phyloP scores from a whole-genome alignment of 2,797 vertebrate genomes.

The Erpetoichthys calabaricus region DNA sequence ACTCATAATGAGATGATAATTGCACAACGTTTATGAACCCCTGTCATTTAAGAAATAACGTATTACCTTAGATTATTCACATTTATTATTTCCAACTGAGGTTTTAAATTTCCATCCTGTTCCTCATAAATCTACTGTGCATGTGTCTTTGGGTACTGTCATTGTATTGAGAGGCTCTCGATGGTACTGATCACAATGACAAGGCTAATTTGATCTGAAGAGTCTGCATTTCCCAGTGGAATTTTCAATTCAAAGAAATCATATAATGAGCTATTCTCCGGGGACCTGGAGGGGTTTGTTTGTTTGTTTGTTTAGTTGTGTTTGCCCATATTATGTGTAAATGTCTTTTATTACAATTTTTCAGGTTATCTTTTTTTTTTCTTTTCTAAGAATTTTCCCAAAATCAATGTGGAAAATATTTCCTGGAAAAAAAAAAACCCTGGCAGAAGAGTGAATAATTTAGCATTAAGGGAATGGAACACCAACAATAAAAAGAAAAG shows the following conservation, averaged over 20 bases:
- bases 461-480: too few relatives aligned
- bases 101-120: constrained; percentile 33
- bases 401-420: too few relatives aligned
- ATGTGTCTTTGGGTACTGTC: constrained; percentile 11
- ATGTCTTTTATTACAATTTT: too few relatives aligned
- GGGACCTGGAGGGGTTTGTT: background rate
- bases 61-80: constrained; percentile 42
- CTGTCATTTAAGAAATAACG: constrained; percentile 44
- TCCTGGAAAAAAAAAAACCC: too few relatives aligned
- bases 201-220: constrained; percentile 54
- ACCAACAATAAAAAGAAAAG: too few relatives aligned
- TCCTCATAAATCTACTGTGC: constrained; percentile 21
- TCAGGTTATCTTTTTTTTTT: too few relatives aligned
- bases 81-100: constrained; percentile 34
- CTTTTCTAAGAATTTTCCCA: too few relatives aligned
- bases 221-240: constrained; percentile 43
- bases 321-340: background rate
- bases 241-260: constrained; percentile 55
- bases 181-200: constrained; percentile 42
- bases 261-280: background rate
- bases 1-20: constrained; percentile 70
- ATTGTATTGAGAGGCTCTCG: constrained; percentile 1
- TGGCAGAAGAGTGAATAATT: too few relatives aligned
- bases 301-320: background rate
- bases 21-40: constrained; percentile 43